phyloP scores from a whole-genome alignment of 1,140 invertebrate genomes.

The Antheraea mylitta region DNA sequence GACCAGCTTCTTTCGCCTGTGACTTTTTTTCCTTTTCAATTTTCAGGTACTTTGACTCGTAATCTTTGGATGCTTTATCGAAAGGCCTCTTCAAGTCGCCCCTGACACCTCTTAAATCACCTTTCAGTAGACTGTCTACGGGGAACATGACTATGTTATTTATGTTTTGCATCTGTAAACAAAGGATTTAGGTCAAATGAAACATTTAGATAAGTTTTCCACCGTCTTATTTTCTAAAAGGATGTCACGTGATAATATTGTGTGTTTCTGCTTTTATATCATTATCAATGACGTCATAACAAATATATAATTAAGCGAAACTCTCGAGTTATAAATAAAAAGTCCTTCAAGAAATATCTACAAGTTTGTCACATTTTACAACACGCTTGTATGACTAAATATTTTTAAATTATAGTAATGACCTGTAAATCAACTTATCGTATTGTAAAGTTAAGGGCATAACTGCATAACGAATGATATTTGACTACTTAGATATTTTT shows the following conservation, averaged over 20 bases:
- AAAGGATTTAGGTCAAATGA: constrained; percentile 23
- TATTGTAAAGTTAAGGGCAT: not conserved
- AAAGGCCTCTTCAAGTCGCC: constrained; percentile 97
- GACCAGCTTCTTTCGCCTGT: constrained; percentile 95
- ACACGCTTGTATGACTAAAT: no score
- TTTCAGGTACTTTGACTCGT: constrained; percentile 97
- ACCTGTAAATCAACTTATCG: not conserved
- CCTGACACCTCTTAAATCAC: constrained; percentile 94
- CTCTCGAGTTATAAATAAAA: no score
- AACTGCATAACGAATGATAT: constrained; percentile 13
- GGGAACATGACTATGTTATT: constrained; percentile 98
- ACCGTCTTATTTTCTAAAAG: not conserved
- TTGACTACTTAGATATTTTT: constrained; percentile 16
- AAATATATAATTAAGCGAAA: no score
- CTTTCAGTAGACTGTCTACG: constrained; percentile 95
- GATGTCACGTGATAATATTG: not conserved
- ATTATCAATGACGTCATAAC: not conserved
- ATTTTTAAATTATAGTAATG: not conserved
- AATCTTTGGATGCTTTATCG: constrained; percentile 98
- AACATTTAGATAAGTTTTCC: not conserved
- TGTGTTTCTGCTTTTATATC: not conserved
- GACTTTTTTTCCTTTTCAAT: constrained; percentile 99
- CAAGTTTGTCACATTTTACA: not conserved
- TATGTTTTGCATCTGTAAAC: constrained; percentile 95
- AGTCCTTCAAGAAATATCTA: not conserved